phyloP scores from a whole-genome alignment of 2,113 vertebrate species.

The Cyprinus carpio region DNA sequence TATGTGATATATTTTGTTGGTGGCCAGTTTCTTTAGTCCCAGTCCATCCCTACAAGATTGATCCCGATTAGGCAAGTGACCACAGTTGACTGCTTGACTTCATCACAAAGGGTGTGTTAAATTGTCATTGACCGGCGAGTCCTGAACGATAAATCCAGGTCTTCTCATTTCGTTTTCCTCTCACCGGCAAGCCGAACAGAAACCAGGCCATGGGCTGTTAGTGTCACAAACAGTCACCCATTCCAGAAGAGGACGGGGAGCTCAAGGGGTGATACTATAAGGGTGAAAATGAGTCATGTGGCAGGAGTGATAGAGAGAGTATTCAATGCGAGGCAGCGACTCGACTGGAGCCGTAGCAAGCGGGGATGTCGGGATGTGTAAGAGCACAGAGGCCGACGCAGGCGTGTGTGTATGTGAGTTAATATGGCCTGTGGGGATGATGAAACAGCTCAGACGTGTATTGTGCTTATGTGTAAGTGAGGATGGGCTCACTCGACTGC shows the following conservation, averaged over 20 bases:
- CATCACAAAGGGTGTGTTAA: slow-evolving; percentile 2
- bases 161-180: slow-evolving; percentile 16
- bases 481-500: slow-evolving; percentile 51
- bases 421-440: slow-evolving; percentile 40
- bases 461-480: slow-evolving; percentile 48
- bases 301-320: background rate
- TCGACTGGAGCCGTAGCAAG: background rate
- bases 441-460: slow-evolving; percentile 52
- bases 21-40: background rate
- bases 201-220: background rate
- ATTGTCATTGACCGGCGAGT: slow-evolving; percentile 25
- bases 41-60: slow-evolving; percentile 1
- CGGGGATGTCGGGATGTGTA: slow-evolving; percentile 33
- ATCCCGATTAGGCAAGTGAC: slow-evolving; percentile 2
- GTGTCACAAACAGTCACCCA: background rate
- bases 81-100: slow-evolving; percentile 32
- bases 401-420: slow-evolving; percentile 38
- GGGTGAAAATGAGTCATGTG: slow-evolving; percentile 20
- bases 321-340: background rate
- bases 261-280: slow-evolving; percentile 2
- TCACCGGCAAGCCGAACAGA: slow-evolving; percentile 11
- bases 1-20: background rate
- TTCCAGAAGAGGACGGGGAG: background rate
- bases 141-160: slow-evolving; percentile 16
- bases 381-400: slow-evolving; percentile 21